These are phyloP conservation scores for Corythornis cristatus DNA, from an alignment of 2,113 vertebrate species.

Conservation along the genomic window DNA sequence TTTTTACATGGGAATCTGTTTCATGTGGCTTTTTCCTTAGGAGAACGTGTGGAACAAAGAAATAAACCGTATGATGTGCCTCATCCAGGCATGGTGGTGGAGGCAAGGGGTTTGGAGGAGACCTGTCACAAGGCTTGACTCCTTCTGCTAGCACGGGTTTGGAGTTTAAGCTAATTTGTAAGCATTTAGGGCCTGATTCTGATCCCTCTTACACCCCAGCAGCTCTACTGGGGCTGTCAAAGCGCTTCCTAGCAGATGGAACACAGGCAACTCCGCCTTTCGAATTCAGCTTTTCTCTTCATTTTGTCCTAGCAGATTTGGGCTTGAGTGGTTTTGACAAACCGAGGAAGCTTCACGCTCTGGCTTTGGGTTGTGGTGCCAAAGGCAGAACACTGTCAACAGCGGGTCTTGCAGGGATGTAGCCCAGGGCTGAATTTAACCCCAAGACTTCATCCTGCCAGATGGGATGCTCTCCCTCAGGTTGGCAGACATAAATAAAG, in stretches of 20 bases:
- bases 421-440: conserved; percentile 18
- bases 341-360: accelerated
- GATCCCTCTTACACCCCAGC: neutral
- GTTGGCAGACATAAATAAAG: neutral
- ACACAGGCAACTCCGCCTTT: neutral
- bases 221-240: neutral
- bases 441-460: neutral
- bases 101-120: neutral
- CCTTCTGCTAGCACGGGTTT: neutral
- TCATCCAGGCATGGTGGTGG: neutral
- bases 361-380: accelerated
- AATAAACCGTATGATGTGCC: neutral
- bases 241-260: neutral
- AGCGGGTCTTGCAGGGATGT: accelerated
- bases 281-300: accelerated
- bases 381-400: accelerated
- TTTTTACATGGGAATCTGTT: accelerated
- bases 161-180: conserved; percentile 44
- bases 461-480: neutral
- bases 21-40: neutral
- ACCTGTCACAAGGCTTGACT: neutral
- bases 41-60: neutral
- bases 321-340: neutral
- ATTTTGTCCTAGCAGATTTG: neutral
- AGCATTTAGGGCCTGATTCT: conserved; percentile 17